Conservation (phyloP, 2,113 vertebrate genomes). For the Sinocyclocheilus rhinocerous region DNA sequence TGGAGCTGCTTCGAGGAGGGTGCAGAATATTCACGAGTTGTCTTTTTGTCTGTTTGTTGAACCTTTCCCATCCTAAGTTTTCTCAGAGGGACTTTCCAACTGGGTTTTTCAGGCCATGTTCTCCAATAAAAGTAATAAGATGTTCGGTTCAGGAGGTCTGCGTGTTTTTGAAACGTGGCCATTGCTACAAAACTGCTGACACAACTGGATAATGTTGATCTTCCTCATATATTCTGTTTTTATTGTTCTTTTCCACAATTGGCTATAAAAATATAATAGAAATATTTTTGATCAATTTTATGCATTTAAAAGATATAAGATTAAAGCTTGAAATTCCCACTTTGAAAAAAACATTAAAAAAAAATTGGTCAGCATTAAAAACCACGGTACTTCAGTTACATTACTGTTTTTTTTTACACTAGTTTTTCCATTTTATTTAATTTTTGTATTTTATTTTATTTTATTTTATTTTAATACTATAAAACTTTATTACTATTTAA, state of each 20-base stretch:
- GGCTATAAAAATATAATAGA: not conserved
- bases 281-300: not conserved
- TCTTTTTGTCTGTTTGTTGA: not conserved
- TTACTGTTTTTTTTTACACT: not conserved
- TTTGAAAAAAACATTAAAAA: not conserved
- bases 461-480: no score
- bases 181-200: not conserved
- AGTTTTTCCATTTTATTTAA: no score
- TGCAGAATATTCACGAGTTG: not conserved
- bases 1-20: not conserved
- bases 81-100: slow-evolving; percentile 16
- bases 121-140: not conserved
- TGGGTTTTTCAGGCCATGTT: slow-evolving; percentile 8
- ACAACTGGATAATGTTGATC: not conserved
- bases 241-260: not conserved
- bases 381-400: not conserved
- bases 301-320: not conserved
- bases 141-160: not conserved
- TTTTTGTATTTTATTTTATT: no score
- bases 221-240: not conserved
- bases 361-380: not conserved
- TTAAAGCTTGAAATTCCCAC: not conserved
- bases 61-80: not conserved
- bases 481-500: not conserved
- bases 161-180: not conserved